Percentiles rank a stretch among this genome's conserved stretches.
Evolutionary conservation across 2,888 invertebrate genomes (phyloP).

Genomic region (Podabrus alpinus): DNA sequence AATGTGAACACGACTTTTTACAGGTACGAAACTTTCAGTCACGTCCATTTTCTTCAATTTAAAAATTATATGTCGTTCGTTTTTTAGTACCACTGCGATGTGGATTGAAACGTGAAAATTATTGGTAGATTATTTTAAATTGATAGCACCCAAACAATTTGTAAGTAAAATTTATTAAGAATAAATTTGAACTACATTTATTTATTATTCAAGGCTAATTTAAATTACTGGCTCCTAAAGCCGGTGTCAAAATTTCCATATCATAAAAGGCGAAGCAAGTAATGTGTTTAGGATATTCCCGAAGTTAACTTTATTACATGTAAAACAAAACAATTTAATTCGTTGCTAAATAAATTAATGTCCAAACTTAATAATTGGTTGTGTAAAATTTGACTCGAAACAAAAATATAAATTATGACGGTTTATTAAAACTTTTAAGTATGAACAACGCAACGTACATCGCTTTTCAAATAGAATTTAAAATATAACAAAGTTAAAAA

Average conservation of each 20-base stretch:
- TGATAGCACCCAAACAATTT: slow-evolving; percentile 7
- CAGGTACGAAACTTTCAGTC: slow-evolving; percentile 12
- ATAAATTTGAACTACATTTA: not conserved
- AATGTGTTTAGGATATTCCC: not conserved
- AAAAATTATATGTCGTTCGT: not conserved
- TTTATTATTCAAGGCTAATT: not conserved
- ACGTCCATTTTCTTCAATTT: slow-evolving; percentile 12
- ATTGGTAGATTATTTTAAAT: slow-evolving; percentile 8
- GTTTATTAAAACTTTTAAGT: not conserved
- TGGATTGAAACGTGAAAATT: not conserved
- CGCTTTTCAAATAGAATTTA: slow-evolving; percentile 1
- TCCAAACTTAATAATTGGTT: not conserved
- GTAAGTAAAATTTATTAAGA: not conserved
- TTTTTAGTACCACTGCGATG: not conserved
- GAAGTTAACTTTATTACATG: not conserved
- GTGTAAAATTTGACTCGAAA: not conserved
- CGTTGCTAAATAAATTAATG: not conserved
- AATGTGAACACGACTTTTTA: slow-evolving; percentile 18
- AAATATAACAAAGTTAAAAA: not conserved
- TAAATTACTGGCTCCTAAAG: not conserved
- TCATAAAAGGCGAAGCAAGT: not conserved
- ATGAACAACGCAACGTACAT: not conserved
- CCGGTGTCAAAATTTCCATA: not conserved
- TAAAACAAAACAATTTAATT: not conserved
- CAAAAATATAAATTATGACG: not conserved